These are phyloP conservation scores for Ibidorhyncha struthersii DNA, from an alignment of 2,113 vertebrate species.

Conservation along the genomic window DNA sequence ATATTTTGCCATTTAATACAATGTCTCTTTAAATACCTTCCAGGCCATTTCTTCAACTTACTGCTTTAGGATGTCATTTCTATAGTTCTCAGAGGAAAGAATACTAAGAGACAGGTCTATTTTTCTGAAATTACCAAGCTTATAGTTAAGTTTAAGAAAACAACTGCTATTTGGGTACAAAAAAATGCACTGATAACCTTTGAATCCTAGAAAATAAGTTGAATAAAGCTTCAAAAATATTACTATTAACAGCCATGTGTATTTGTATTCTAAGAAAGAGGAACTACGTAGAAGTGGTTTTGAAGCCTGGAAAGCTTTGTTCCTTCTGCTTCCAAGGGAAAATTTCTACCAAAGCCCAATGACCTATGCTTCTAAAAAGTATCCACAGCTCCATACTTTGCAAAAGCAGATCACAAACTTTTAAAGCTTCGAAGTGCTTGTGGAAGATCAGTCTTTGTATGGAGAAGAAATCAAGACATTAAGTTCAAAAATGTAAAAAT, in stretches of 20 bases:
- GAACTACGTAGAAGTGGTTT: not conserved
- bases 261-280: not conserved
- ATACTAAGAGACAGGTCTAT: not conserved
- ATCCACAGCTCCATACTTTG: not conserved
- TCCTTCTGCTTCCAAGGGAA: not conserved
- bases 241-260: not conserved
- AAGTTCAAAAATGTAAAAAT: not conserved
- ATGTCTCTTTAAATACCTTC: not conserved
- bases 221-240: not conserved
- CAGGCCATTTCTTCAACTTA: not conserved
- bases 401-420: not conserved
- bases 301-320: constrained; percentile 24
- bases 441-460: not conserved
- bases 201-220: not conserved
- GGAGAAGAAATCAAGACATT: not conserved
- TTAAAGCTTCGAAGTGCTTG: not conserved
- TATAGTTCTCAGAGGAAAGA: not conserved
- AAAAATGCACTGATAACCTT: not conserved
- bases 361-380: not conserved
- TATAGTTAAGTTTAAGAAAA: not conserved
- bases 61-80: not conserved
- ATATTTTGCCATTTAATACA: not conserved
- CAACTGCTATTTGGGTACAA: not conserved
- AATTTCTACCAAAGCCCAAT: not conserved
- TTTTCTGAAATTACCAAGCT: not conserved